Conservation (phyloP, 2,888 invertebrate genomes). For the Calliscelio sp. region DNA sequence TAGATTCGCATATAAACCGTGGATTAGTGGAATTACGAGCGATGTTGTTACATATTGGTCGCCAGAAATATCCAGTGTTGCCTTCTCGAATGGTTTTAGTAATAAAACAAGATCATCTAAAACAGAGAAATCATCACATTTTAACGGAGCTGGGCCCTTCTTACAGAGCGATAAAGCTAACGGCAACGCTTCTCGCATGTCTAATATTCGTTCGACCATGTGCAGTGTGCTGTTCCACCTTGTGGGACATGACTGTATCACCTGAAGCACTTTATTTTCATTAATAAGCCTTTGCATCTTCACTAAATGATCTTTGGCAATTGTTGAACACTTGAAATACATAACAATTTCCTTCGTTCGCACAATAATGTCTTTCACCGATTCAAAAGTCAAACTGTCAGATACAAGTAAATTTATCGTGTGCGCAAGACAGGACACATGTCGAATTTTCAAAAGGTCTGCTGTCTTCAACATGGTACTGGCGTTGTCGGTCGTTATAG, state of each 20-base stretch:
- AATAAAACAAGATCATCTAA: slow-evolving; percentile 25
- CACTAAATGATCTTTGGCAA: slow-evolving; percentile 3
- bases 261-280: not conserved
- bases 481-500: no score
- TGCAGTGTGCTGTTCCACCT: slow-evolving; percentile 30
- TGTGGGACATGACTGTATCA: slow-evolving; percentile 28
- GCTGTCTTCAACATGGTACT: slow-evolving; percentile 4
- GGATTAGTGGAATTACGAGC: slow-evolving; percentile 14
- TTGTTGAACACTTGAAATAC: slow-evolving; percentile 21
- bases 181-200: slow-evolving; percentile 7
- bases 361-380: not conserved
- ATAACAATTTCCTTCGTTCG: slow-evolving; percentile 23
- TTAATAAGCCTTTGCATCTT: slow-evolving; percentile 15
- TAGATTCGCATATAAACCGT: slow-evolving; percentile 19
- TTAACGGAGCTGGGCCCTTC: not conserved
- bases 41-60: slow-evolving; percentile 33
- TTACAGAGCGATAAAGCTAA: slow-evolving; percentile 28
- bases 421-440: slow-evolving; percentile 22
- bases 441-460: not conserved
- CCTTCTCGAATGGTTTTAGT: slow-evolving; percentile 28
- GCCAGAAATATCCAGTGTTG: slow-evolving; percentile 32
- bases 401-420: slow-evolving; percentile 6
- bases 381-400: not conserved
- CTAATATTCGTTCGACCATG: slow-evolving; percentile 26
- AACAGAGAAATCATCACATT: slow-evolving; percentile 4